Percentiles rank a stretch among this genome's conserved stretches.
These are phyloP conservation scores for Mastigias papua DNA, from an alignment of 30 jellyfish, hydroid and myxozoan species.

Conservation along the genomic window DNA sequence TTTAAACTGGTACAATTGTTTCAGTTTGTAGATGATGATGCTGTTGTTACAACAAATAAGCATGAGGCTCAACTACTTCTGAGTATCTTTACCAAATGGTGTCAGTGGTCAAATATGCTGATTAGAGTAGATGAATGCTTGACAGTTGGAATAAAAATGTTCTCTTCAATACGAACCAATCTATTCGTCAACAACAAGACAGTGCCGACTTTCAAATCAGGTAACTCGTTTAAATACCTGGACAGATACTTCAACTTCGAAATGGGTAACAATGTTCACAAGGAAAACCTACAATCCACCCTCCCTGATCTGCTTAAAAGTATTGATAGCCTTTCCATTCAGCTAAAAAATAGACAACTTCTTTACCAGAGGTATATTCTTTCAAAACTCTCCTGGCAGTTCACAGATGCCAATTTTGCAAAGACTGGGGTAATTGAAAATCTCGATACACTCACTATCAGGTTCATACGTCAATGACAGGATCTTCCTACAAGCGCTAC, in stretches of 20 bases:
- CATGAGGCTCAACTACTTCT: conserved; percentile 1
- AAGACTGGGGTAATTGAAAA: background rate
- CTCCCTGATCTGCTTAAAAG: background rate
- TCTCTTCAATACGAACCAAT: background rate
- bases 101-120: background rate
- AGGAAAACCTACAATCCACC: background rate
- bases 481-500: background rate
- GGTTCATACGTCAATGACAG: background rate
- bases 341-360: background rate
- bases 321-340: background rate
- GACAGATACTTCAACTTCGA: background rate
- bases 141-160: background rate
- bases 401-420: background rate
- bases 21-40: conserved; percentile 9
- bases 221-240: background rate
- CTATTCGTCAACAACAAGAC: background rate
- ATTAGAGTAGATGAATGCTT: background rate
- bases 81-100: background rate
- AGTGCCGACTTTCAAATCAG: background rate
- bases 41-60: background rate
- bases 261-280: background rate
- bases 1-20: background rate
- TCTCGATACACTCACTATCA: background rate
- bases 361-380: background rate
- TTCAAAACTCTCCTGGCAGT: background rate